Evolutionary conservation across 2,113 vertebrate species (phyloP).

Genomic region (Globicephala melas): DNA sequence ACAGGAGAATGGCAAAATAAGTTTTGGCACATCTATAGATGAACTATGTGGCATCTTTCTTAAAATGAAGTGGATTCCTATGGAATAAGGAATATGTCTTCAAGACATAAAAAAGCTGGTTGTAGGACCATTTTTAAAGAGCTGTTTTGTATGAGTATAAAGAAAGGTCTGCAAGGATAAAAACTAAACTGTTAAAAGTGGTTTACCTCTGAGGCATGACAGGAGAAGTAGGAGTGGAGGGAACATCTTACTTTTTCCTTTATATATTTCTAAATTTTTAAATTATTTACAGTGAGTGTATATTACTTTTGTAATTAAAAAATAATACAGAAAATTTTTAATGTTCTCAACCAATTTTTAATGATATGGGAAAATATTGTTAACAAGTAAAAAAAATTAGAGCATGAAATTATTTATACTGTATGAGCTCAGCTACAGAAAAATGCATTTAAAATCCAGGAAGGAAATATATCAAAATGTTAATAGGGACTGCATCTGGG

Average conservation of each 20-base stretch:
- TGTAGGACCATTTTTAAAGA: neutral
- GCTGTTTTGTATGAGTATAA: neutral
- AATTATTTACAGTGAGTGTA: neutral
- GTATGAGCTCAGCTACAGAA: slow-evolving; percentile 62
- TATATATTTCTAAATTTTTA: slow-evolving; percentile 28
- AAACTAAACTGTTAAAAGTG: neutral
- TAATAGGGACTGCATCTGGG: slow-evolving; percentile 62
- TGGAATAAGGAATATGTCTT: neutral
- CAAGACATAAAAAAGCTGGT: neutral
- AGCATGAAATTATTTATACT: slow-evolving; percentile 39
- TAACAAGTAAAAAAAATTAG: slow-evolving; percentile 54
- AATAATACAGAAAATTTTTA: slow-evolving; percentile 25
- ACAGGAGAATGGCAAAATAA: neutral
- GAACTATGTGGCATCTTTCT: neutral
- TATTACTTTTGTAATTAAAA: neutral
- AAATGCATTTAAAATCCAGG: slow-evolving; percentile 59
- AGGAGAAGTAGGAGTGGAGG: neutral
- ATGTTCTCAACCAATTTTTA: slow-evolving; percentile 56
- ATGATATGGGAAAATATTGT: slow-evolving; percentile 39
- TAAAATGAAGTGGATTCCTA: neutral
- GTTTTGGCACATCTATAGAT: neutral
- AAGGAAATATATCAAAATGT: slow-evolving; percentile 61
- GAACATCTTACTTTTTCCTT: neutral
- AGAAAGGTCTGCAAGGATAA: neutral
- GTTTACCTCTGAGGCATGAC: neutral